These are phyloP conservation scores for Sinhomidia bicolor DNA, from an alignment of 2,888 invertebrate genomes.

Conservation along the genomic window DNA sequence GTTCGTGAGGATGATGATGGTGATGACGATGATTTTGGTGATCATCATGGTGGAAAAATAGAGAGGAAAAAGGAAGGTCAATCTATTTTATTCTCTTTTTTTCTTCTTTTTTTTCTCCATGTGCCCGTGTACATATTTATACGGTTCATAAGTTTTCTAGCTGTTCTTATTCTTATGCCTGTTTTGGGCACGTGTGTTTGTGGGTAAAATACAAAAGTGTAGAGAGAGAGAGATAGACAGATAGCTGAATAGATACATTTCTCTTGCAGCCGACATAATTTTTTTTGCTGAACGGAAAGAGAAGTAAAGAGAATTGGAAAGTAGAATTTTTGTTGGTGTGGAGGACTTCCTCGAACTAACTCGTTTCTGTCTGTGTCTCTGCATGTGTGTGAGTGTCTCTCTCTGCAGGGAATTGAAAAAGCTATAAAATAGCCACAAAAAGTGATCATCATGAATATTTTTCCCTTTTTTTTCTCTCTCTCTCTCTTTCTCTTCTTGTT, in stretches of 20 bases:
- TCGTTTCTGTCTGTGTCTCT: constrained; percentile 4
- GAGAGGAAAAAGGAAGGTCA: constrained; percentile 62
- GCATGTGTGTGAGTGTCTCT: too few species aligned
- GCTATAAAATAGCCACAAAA: constrained; percentile 53
- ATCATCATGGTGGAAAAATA: constrained; percentile 41
- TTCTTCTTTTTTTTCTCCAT: not conserved
- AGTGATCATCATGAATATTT: constrained; percentile 45
- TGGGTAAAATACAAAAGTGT: not conserved
- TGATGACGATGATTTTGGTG: constrained; percentile 26
- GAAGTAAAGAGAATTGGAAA: constrained; percentile 26
- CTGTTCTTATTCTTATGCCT: not conserved
- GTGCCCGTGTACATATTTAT: not conserved
- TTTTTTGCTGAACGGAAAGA: constrained; percentile 12
- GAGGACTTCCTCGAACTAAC: not conserved
- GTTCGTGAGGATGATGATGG: not conserved
- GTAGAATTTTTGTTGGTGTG: not conserved
- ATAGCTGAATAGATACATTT: not conserved
- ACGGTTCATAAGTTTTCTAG: constrained; percentile 4
- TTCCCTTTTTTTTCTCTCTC: not conserved
- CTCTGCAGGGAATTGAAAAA: constrained; percentile 48
- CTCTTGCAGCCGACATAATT: constrained; percentile 14
- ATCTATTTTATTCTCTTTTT: constrained; percentile 54
- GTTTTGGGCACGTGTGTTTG: constrained; percentile 35
- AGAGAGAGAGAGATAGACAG: constrained; percentile 8
- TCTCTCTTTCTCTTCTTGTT: too few species aligned